These are phyloP conservation scores for Lota lota DNA, from an alignment of 2,113 vertebrate genomes.

Conservation along the genomic window DNA sequence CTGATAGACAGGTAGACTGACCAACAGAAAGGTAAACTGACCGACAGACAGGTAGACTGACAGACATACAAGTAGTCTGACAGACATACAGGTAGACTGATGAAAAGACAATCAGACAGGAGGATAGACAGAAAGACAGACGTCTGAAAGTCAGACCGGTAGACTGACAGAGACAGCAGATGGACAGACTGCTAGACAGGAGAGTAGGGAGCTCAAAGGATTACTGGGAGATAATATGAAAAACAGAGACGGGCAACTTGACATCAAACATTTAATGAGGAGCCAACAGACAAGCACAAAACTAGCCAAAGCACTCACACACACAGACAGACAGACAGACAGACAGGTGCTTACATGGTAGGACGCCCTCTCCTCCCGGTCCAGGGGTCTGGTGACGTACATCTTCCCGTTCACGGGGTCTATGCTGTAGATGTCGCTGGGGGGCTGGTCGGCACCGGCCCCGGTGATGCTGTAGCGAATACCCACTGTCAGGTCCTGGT, in stretches of 20 bases:
- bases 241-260: background rate
- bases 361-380: constrained; percentile 92
- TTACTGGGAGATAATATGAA: background rate
- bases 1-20: background rate
- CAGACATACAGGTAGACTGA: too few relatives aligned
- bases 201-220: background rate
- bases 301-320: background rate
- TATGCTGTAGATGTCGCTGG: constrained; percentile 94
- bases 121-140: too few relatives aligned
- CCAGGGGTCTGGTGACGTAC: constrained; percentile 94
- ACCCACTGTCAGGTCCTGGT: constrained; percentile 92
- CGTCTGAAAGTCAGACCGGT: too few relatives aligned
- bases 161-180: too few relatives aligned
- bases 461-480: constrained; percentile 98
- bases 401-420: constrained; percentile 94
- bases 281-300: too few relatives aligned
- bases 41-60: background rate
- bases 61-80: background rate
- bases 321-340: constrained; percentile 6
- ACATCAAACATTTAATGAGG: too few relatives aligned
- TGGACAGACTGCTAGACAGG: too few relatives aligned
- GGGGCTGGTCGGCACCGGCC: constrained; percentile 91
- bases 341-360: constrained; percentile 84
- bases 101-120: too few relatives aligned
- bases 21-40: constrained; percentile 6